Percentiles rank a stretch among this genome's conserved stretches.
Evolutionary conservation across 2,888 invertebrate species (phyloP).

Genomic region (Amiota minor): DNA sequence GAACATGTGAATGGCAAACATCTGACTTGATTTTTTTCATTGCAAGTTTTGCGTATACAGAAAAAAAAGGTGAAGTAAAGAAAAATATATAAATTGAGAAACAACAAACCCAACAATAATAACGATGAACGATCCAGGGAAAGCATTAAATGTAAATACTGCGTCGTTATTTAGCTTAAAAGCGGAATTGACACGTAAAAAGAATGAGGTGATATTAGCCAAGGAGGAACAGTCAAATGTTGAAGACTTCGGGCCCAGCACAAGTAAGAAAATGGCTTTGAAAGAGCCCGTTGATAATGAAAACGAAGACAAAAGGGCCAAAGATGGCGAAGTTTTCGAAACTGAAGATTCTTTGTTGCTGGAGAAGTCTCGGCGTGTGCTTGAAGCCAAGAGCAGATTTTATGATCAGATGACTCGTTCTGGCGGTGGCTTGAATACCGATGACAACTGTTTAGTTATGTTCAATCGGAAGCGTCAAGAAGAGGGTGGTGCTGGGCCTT

Average conservation of each 20-base stretch:
- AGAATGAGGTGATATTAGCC: conserved; percentile 84
- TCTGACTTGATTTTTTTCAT: no score
- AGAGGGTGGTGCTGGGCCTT: conserved; percentile 9
- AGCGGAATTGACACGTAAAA: conserved; percentile 90
- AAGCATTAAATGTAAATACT: conserved; percentile 72
- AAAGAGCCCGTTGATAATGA: conserved; percentile 26
- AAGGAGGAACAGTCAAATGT: conserved; percentile 76
- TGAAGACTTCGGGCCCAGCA: conserved; percentile 75
- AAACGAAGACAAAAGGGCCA: conserved; percentile 47
- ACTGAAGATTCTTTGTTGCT: conserved; percentile 67
- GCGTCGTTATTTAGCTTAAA: conserved; percentile 84
- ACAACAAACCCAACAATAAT: no score
- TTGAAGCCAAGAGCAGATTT: conserved; percentile 73
- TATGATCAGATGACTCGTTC: conserved; percentile 73
- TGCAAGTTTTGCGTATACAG: no score
- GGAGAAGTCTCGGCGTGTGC: conserved; percentile 73
- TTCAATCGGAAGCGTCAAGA: conserved; percentile 73
- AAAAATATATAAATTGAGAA: no score
- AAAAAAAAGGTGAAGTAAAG: no score
- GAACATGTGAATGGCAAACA: no score
- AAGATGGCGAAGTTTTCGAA: conserved; percentile 62
- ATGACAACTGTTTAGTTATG: conserved; percentile 72
- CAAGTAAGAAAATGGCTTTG: conserved; percentile 38
- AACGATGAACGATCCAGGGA: conserved; percentile 73
- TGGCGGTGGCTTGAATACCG: conserved; percentile 70